Evolutionary conservation across 2,797 vertebrate species (phyloP).

Genomic region (Euphonia xanthogaster): DNA sequence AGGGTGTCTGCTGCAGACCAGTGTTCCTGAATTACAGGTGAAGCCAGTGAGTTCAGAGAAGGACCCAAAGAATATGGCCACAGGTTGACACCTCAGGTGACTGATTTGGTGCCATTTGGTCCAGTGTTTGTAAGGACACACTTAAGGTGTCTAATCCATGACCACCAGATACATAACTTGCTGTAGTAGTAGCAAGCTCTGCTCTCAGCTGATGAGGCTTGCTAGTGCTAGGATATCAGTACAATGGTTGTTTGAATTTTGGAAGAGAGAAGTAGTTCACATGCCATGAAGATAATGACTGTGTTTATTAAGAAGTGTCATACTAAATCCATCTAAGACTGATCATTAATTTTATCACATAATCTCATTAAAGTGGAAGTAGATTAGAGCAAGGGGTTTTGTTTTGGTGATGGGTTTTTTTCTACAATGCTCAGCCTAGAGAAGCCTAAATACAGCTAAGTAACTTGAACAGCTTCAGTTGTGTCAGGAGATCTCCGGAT

Average conservation of each 20-base stretch:
- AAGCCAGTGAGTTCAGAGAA: not conserved
- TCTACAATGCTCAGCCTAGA: not conserved
- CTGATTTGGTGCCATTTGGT: rapidly evolving
- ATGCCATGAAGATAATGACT: not conserved
- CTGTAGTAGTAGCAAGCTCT: not conserved
- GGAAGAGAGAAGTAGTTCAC: not conserved
- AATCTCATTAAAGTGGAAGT: not conserved
- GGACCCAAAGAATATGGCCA: not conserved
- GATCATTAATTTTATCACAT: not conserved
- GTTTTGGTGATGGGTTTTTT: not conserved
- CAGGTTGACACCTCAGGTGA: not conserved
- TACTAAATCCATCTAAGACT: not conserved
- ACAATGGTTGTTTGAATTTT: not conserved
- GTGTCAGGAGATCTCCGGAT: not conserved
- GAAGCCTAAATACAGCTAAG: not conserved
- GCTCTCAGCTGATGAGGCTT: not conserved
- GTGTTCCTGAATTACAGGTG: not conserved
- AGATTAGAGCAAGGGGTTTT: not conserved
- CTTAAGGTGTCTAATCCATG: not conserved
- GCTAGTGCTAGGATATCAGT: not conserved
- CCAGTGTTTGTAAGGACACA: not conserved
- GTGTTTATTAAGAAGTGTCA: not conserved
- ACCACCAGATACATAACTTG: not conserved
- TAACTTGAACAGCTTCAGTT: not conserved
- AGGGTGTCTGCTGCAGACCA: not conserved